These are phyloP conservation scores for Polymixis flavicincta DNA, from an alignment of 2,888 invertebrate species.

Conservation along the genomic window DNA sequence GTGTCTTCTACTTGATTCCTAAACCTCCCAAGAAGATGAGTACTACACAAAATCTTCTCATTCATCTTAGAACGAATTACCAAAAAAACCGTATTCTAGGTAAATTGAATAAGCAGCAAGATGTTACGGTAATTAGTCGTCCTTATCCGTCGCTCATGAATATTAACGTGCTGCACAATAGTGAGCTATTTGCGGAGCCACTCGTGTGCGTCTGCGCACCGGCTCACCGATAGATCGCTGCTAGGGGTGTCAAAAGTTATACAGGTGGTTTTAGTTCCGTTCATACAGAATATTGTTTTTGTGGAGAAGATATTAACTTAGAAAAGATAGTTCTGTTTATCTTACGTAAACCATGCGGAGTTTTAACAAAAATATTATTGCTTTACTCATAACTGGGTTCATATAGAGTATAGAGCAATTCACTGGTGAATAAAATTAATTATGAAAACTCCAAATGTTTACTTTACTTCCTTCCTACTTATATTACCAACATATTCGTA, in stretches of 20 bases:
- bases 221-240: neutral
- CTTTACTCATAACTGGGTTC: neutral
- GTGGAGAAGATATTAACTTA: neutral
- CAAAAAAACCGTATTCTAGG: constrained; percentile 26
- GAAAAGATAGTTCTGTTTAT: neutral
- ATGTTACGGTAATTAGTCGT: constrained; percentile 59
- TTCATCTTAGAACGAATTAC: neutral
- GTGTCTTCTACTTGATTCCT: neutral
- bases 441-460: neutral
- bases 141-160: constrained; percentile 59
- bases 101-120: constrained; percentile 44
- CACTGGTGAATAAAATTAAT: neutral
- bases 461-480: neutral
- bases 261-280: neutral
- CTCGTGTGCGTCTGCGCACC: constrained; percentile 58
- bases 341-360: neutral
- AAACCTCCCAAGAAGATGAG: neutral
- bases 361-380: neutral
- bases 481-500: neutral
- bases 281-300: neutral
- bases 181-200: constrained; percentile 59
- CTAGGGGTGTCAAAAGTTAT: constrained; percentile 34
- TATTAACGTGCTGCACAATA: constrained; percentile 61
- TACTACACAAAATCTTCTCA: neutral
- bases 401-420: neutral